Base-by-base conservation (phyloP, 2,888 invertebrate genomes). In the Oegoconia quadripuncta region DNA sequence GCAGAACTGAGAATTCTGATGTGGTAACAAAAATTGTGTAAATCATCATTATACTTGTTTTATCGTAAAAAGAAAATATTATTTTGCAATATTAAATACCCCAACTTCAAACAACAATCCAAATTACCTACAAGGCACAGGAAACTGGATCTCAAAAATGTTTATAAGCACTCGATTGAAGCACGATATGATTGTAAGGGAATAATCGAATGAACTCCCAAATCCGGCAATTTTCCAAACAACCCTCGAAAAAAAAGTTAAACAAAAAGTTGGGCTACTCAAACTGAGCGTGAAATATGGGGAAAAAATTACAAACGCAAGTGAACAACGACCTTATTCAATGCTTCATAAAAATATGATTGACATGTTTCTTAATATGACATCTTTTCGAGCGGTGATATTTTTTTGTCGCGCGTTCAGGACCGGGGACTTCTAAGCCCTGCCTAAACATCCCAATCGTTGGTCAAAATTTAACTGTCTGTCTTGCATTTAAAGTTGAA, bases 351-450 rank as follows among this genome's bases (percentile, higher is more conserved):
- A 83, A 86, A 87, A 82, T 86, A 86, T 87, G 86, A 87, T 87
- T 84, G 87, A 86, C 87, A 82, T 82, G 76, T 87, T 87, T 76
- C 76, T 83, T 87, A 87, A 87, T 86, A 86, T 87, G 87, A 87
- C 87, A 87, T 86, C 76, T 81, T 76, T 77, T 76, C 64, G 74
- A 64, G 74, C 84, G 80, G 83, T 84, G 87, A 84, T 87, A 83
- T 86, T 87, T 87, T 87, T 86, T 86, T 84, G 83, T 83, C 84
- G 75, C 78, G 63, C 58, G 62, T 59, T 64, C 66, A n/a, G 53
- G 68, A 63, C 73, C 59, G 51, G 59, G 55, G 56, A 60, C 44
- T 56, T 38, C 34, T 31, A 33, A 38, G 29, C 33, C 18, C 18
- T 2, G 39, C 34, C 41, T 39, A 42, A 46, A 44, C 45, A 41